Evolutionary conservation across 2,797 vertebrate genomes (phyloP).

Genomic region (Sitta carolinensis): DNA sequence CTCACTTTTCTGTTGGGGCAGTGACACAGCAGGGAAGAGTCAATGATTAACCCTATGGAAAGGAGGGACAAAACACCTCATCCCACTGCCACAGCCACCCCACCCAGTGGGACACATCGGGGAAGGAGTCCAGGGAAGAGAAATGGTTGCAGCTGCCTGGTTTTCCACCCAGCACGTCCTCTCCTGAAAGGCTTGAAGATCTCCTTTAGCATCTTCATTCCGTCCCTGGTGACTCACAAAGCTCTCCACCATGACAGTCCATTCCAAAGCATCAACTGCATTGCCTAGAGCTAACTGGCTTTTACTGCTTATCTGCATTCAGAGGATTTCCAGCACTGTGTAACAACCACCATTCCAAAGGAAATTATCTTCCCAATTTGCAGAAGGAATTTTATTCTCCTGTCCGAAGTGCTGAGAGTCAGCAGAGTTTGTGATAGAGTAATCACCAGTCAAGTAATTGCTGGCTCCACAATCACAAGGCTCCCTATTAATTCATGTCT

Average conservation of each 20-base stretch:
- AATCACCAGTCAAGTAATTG: slow-evolving; percentile 59
- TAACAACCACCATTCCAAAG: slow-evolving; percentile 25
- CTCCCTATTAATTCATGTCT: slow-evolving; percentile 47
- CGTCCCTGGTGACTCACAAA: background rate
- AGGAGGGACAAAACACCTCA: background rate
- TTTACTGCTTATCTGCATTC: slow-evolving; percentile 48
- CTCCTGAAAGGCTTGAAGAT: background rate
- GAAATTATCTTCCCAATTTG: slow-evolving; percentile 48
- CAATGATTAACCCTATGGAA: background rate
- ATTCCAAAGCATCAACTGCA: background rate
- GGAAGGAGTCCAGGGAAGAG: background rate
- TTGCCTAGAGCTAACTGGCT: background rate
- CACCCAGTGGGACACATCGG: background rate
- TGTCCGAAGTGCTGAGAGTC: slow-evolving; percentile 28
- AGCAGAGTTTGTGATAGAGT: slow-evolving; percentile 49
- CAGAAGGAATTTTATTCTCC: slow-evolving; percentile 35
- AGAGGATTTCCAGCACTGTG: slow-evolving; percentile 2
- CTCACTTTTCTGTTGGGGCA: background rate
- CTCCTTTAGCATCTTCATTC: background rate
- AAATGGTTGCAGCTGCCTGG: background rate
- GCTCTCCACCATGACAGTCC: background rate
- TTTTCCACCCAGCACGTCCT: background rate
- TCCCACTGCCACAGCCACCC: background rate
- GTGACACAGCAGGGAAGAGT: background rate
- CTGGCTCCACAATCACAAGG: slow-evolving; percentile 20